Evolutionary conservation across 2,797 vertebrate species (phyloP).

Genomic region (Chelon labrosus): DNA sequence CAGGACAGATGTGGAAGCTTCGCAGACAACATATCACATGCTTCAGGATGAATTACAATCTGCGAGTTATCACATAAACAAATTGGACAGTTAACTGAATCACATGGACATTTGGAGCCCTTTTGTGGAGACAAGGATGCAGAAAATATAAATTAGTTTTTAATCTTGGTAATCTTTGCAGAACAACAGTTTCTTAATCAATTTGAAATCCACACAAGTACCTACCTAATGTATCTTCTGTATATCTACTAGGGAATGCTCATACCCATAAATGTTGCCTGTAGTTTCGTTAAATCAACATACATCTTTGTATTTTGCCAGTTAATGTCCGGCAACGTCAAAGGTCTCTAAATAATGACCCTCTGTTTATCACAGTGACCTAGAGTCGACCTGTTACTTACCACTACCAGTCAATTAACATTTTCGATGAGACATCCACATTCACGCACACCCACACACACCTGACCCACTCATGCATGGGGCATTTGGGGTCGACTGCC

Average conservation of each 20-base stretch:
- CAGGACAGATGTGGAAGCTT: background rate
- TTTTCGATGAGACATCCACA: slow-evolving; percentile 72
- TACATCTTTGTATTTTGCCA: slow-evolving; percentile 3
- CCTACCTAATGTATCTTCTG: background rate
- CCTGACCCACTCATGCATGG: slow-evolving; percentile 81
- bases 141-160: background rate
- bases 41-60: background rate
- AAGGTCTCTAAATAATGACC: slow-evolving; percentile 32
- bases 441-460: slow-evolving; percentile 47
- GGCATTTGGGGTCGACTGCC: slow-evolving; percentile 73
- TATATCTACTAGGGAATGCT: background rate
- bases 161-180: background rate
- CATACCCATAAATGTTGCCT: background rate
- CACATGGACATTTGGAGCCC: too few relatives aligned
- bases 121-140: too few relatives aligned
- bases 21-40: background rate
- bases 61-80: too few relatives aligned
- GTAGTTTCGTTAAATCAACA: background rate
- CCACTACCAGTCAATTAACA: slow-evolving; percentile 75
- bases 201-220: background rate
- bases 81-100: too few relatives aligned
- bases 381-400: slow-evolving; percentile 70
- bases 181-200: background rate
- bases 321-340: slow-evolving; percentile 8
- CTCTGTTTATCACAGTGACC: slow-evolving; percentile 41